Evolutionary conservation across 2,797 vertebrate species (phyloP).

Genomic region (Pristis pectinata): DNA sequence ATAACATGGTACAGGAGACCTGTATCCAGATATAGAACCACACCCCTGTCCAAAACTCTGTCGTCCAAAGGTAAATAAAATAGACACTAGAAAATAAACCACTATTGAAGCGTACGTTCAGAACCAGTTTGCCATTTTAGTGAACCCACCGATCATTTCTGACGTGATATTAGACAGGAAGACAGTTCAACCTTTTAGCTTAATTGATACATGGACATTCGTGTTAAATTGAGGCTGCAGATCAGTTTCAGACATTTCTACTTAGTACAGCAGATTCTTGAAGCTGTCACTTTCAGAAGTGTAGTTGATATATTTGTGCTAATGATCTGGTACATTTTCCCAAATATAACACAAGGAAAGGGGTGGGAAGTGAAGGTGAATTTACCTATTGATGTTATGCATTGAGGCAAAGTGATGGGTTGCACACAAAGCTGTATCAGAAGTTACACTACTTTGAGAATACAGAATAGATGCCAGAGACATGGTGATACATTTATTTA

Average conservation of each 20-base stretch:
- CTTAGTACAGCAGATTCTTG: background rate
- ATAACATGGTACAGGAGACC: too few relatives aligned
- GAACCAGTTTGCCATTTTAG: background rate
- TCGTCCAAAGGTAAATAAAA: background rate
- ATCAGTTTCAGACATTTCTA: background rate
- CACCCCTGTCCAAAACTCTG: background rate
- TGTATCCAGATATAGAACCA: background rate
- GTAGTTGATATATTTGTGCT: background rate
- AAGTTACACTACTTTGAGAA: background rate
- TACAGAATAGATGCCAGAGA: background rate
- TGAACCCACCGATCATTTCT: background rate
- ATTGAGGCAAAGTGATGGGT: background rate
- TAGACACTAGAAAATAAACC: background rate
- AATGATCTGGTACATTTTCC: background rate
- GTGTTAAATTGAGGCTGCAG: background rate
- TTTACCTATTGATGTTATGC: background rate
- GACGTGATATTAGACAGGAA: background rate
- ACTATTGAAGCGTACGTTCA: background rate
- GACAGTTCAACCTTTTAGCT: background rate
- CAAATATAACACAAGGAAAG: background rate
- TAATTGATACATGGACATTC: background rate
- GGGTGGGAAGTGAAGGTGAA: background rate
- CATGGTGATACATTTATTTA: background rate
- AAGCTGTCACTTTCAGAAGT: background rate
- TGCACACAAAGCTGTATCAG: background rate